Evolutionary conservation across 2,888 invertebrate genomes (phyloP).

Genomic region (Maniola hyperantus): DNA sequence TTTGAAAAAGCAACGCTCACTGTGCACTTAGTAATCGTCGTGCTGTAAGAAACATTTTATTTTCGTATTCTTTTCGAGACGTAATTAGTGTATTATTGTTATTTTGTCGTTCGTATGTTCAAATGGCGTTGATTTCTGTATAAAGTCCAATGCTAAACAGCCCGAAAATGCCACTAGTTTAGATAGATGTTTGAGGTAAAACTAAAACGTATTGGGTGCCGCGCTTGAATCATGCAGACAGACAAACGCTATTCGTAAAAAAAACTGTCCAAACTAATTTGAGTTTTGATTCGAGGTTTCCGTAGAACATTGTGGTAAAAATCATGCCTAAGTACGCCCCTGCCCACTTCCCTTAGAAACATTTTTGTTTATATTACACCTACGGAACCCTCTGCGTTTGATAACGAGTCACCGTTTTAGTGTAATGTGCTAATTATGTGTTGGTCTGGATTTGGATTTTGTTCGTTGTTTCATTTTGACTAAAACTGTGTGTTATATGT

Average conservation of each 20-base stretch:
- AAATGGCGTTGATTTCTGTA: conserved; percentile 69
- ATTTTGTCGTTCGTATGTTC: conserved; percentile 69
- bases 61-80: conserved; percentile 77
- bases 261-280: conserved; percentile 45
- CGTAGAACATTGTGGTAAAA: conserved; percentile 55
- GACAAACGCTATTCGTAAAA: conserved; percentile 37
- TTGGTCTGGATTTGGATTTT: conserved; percentile 81
- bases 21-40: conserved; percentile 82
- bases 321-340: conserved; percentile 52
- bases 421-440: conserved; percentile 81
- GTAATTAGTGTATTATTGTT: conserved; percentile 81
- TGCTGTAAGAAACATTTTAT: conserved; percentile 77
- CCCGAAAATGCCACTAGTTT: conserved; percentile 48
- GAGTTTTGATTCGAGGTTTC: conserved; percentile 61
- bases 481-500: conserved; percentile 81
- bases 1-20: conserved; percentile 57
- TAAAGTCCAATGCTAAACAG: conserved; percentile 61
- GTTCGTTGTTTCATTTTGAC: conserved; percentile 80
- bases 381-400: conserved; percentile 72
- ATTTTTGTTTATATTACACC: conserved; percentile 40
- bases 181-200: conserved; percentile 39
- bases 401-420: conserved; percentile 67
- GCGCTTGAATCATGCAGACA: conserved; percentile 48
- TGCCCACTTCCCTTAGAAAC: conserved; percentile 38
- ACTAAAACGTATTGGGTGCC: conserved; percentile 53